Percentiles rank a stretch among this genome's conserved stretches.
phyloP scores from a whole-genome alignment of 2,113 vertebrate genomes.

The Chauna torquata region DNA sequence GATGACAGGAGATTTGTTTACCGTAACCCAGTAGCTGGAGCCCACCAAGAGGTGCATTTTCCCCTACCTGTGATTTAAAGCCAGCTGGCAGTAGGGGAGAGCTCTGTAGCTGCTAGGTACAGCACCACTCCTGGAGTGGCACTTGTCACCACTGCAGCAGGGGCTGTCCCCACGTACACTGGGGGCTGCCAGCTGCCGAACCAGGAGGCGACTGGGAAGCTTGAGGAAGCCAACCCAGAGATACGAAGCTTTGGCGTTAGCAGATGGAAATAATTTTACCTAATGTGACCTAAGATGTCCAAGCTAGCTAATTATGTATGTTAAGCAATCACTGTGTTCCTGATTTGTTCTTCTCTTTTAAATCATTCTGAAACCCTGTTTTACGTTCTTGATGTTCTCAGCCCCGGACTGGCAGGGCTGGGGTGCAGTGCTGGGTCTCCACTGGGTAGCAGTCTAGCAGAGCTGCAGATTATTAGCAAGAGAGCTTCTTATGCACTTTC shows the following conservation, averaged over 20 bases:
- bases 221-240: no score
- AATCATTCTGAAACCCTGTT: neutral
- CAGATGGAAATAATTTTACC: neutral
- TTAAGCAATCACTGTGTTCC: neutral
- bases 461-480: neutral
- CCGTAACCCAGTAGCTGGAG: no score
- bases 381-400: no score
- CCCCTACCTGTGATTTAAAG: no score
- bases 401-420: no score
- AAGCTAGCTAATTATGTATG: no score
- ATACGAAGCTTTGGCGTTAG: neutral
- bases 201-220: neutral
- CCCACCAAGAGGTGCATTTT: neutral
- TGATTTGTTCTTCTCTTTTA: neutral
- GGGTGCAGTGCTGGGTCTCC: neutral
- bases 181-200: neutral
- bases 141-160: neutral
- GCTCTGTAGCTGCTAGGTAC: neutral
- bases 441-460: neutral
- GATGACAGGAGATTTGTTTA: no score
- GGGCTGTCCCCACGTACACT: rapidly evolving
- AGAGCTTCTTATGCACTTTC: neutral
- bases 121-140: neutral
- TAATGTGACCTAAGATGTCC: neutral
- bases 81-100: neutral